Base-by-base conservation (phyloP, 1,140 invertebrate genomes). In the Diprion similis region DNA sequence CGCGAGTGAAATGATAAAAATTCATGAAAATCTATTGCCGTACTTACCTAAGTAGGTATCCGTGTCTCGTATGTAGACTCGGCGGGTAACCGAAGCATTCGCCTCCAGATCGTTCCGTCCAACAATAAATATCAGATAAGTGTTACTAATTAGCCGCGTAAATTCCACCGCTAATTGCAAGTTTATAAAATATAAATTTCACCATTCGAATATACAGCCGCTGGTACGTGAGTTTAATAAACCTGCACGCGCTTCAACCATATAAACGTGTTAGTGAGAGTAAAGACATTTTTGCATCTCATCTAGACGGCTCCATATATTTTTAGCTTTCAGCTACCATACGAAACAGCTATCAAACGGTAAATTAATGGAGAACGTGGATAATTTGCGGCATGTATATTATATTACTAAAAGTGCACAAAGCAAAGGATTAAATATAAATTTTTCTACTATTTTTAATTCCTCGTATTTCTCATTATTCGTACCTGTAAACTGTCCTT, bases 111-210 rank as follows among this genome's bases (percentile, higher is more conserved):
- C 24, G 24, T 37, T 37, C 24, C 51, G n/a, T 59, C 51, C 11
- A 59, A 59, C 51, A 59, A 59, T 59, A 59, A 59, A 59, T 59
- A 59, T 59, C 51, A 59, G 51, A 59, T 59, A 59, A 59, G 51
- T 59, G 51, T 59, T 7, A 13, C 51, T 59, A 59, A 59, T 59
- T 59, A 59, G 51, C 51, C 51, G 8, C 51, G 51, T 59, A 9
- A 59, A 59, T 59, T 59, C 51, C 51, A 59, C 51, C 51, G 51
- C 51, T 59, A 59, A 59, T 59, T 59, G 51, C 8, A 17, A 59
- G 51, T 15, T 59, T 59, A 17, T 15, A 59, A 59, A 59, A 59
- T 59, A 59, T 59, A 59, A 59, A 59, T 59, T 59, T 59, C 51
- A 59, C 3, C 11, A 59, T 59, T 59, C 51, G 51, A 15, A 59